Percentiles rank a stretch among this genome's conserved stretches.
phyloP scores from a whole-genome alignment of 1,140 invertebrate genomes.

The Amphibalanus amphitrite region DNA sequence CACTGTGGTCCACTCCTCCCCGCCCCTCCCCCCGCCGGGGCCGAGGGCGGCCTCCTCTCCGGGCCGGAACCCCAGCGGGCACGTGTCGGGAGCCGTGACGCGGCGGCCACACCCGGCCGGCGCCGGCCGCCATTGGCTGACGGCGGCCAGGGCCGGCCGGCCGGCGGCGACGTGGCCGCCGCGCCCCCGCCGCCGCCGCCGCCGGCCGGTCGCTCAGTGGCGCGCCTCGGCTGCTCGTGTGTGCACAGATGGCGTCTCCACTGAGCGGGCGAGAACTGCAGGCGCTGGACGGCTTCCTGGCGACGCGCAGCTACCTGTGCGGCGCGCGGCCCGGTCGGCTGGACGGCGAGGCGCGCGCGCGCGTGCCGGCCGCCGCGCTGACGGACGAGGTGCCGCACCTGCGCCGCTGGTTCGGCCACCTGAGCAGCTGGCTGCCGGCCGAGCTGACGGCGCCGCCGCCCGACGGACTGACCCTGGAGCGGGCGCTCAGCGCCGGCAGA shows the following conservation, averaged over 20 bases:
- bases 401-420: conserved; percentile 15
- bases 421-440: conserved; percentile 12
- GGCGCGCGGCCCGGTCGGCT: conserved; percentile 11
- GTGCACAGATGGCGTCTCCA: conserved; percentile 4
- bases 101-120: conserved; percentile 18
- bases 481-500: not conserved
- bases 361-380: conserved; percentile 8
- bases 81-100: too few relatives aligned
- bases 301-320: conserved; percentile 14
- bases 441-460: conserved; percentile 14
- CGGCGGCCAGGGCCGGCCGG: conserved; percentile 26
- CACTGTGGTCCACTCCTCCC: too few relatives aligned
- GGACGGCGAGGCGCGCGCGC: conserved; percentile 9
- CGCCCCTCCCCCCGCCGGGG: too few relatives aligned
- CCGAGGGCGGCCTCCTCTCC: too few relatives aligned
- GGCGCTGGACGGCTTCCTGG: conserved; percentile 12
- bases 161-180: conserved; percentile 60
- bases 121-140: conserved; percentile 71
- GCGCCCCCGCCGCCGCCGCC: conserved; percentile 69
- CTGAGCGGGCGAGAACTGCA: conserved; percentile 11
- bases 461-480: not conserved
- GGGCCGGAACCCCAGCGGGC: too few relatives aligned
- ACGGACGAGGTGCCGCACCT: conserved; percentile 11
- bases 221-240: conserved; percentile 42
- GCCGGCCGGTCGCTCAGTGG: conserved; percentile 74